Evolutionary conservation across 2,113 vertebrate species (phyloP), one percentile per base, ranked within the genome.

Genomic region (Corvus hawaiiensis): DNA sequence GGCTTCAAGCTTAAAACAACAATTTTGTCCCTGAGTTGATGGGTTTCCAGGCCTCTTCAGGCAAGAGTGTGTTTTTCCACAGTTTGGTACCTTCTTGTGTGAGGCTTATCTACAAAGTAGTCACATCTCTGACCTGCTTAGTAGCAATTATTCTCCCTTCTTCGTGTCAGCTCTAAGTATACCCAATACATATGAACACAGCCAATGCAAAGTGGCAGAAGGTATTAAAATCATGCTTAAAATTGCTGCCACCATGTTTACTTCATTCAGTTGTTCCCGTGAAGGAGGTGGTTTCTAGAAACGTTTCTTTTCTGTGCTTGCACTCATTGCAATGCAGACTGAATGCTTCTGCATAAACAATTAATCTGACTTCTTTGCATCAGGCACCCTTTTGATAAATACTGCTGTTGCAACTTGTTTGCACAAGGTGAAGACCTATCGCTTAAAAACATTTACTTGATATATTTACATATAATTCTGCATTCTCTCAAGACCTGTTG

Each of bases 371-470:
- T 97, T 35, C 91, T 91, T 81, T 71, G 83, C 85, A 87, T 80
- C 87, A 92, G 61, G 55, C 67, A 73, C 89, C 76, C 83, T 95
- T 93, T 96, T 69, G 87, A 96, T 87, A 95, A 94, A 94, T 92
- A 87, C 59, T 94, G 94, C 85, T 77, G 59, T 62, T 77, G 93
- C 93, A 87, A 89, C 93, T 81, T 95, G 94, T 96, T 96, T 96
- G 96, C 91, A 87, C 85, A 96, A 58, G 94, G 95, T 96, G 94
- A 96, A 89, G 96, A 90, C 90, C 95, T 96, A 89, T 71, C n/a
- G 13, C 95, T 96, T 96, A 92, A 96, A 95, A 97, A 95, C 96
- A 93, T 95, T 96, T 84, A 83, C 93, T 87, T 89, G 89, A 89
- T 90, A 20, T 94, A 93, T 95, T 95, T 95, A 93, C 95, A 93